Conservation (phyloP, 2,113 vertebrate species). For the Colossoma macropomum region DNA sequence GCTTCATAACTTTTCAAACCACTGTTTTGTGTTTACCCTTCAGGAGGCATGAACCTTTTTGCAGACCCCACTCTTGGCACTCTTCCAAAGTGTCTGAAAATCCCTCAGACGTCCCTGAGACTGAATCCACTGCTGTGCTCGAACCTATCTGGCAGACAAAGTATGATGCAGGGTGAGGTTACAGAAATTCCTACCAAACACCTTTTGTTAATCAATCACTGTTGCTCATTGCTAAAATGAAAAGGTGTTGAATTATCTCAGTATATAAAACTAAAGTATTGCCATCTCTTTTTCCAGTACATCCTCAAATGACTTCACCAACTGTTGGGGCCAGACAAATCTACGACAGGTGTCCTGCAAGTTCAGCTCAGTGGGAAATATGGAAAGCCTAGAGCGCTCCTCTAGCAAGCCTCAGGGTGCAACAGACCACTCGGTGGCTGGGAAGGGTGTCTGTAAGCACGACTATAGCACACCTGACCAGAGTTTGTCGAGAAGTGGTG, state of each 20-base stretch:
- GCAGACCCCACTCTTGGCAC: conserved; percentile 90
- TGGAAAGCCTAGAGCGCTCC: conserved; percentile 85
- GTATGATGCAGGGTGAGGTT: conserved; percentile 83
- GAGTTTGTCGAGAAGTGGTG: conserved; percentile 68
- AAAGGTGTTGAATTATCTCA: neutral
- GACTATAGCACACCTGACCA: conserved; percentile 83
- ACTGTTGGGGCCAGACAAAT: conserved; percentile 76
- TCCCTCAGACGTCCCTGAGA: conserved; percentile 68
- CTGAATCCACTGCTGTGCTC: conserved; percentile 54
- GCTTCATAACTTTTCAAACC: neutral
- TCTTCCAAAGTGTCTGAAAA: conserved; percentile 87
- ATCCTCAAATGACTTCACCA: conserved; percentile 80
- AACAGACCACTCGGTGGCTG: conserved; percentile 22
- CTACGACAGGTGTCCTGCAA: conserved; percentile 77
- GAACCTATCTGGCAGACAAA: conserved; percentile 75
- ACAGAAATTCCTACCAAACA: neutral
- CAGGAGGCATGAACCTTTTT: conserved; percentile 84
- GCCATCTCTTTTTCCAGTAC: conserved; percentile 65
- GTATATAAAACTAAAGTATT: neutral
- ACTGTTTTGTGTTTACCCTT: conserved; percentile 34
- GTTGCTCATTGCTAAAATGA: neutral
- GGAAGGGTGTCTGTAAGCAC: conserved; percentile 67
- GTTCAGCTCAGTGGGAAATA: conserved; percentile 80
- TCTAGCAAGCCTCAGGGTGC: conserved; percentile 74
- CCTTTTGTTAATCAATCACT: too few relatives aligned